Conservation (phyloP, 2,113 vertebrate species). For the Eublepharis macularius region DNA sequence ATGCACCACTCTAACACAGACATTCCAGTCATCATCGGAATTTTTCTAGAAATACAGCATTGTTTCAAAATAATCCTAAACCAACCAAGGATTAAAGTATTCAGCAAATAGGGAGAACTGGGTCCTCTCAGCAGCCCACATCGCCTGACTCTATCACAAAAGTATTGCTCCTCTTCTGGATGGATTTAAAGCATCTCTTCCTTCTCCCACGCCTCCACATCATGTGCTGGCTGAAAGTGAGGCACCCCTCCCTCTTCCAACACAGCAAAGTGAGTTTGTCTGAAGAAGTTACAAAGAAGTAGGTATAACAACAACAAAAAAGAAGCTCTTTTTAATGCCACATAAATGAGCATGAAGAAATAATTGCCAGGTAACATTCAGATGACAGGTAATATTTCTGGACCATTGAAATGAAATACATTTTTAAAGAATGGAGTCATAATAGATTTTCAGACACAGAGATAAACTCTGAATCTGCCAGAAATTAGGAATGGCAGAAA, state of each 20-base stretch:
- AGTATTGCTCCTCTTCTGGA: slow-evolving; percentile 6
- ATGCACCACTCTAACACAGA: background rate
- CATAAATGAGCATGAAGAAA: background rate
- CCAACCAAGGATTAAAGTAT: background rate
- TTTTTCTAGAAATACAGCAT: background rate
- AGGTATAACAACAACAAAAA: background rate
- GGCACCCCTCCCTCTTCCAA: background rate
- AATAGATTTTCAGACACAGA: background rate
- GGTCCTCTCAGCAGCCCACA: slow-evolving; percentile 18
- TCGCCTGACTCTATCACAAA: slow-evolving; percentile 63
- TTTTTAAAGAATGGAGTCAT: background rate
- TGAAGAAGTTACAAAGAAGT: background rate
- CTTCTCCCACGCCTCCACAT: slow-evolving; percentile 54
- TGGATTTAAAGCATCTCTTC: slow-evolving; percentile 36
- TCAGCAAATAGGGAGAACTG: slow-evolving; percentile 21
- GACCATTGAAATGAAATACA: background rate
- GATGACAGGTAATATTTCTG: background rate
- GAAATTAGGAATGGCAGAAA: background rate
- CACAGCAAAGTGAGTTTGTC: too few relatives aligned
- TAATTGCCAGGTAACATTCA: background rate
- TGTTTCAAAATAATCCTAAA: background rate
- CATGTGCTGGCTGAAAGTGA: background rate
- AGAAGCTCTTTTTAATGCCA: background rate
- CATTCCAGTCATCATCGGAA: background rate
- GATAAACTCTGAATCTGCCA: background rate